These are phyloP conservation scores for Heterodera carotae DNA, from an alignment of 1,140 invertebrate genomes.

Conservation along the genomic window DNA sequence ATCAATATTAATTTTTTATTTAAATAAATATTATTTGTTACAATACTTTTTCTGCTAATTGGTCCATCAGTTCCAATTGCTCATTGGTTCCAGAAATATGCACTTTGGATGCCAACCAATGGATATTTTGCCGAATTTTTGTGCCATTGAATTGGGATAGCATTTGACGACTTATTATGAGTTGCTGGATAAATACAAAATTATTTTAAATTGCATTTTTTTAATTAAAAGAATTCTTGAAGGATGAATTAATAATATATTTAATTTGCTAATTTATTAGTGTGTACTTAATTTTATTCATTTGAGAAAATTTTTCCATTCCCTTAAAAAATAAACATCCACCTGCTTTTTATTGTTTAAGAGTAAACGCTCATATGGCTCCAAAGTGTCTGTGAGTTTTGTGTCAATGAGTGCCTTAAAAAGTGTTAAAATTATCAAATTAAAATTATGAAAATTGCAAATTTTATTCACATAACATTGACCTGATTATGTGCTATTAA, in stretches of 20 bases:
- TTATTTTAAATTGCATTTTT: conserved; percentile 3
- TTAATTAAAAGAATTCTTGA: not conserved
- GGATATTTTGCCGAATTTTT: conserved; percentile 46
- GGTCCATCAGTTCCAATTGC: conserved; percentile 52
- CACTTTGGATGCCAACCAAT: conserved; percentile 47
- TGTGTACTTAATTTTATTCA: no score
- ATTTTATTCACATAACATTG: no score
- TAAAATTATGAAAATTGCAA: not conserved
- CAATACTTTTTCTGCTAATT: conserved; percentile 43
- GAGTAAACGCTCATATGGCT: conserved; percentile 1
- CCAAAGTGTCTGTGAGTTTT: not conserved
- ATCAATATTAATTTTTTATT: conserved; percentile 37
- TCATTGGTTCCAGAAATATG: conserved; percentile 57
- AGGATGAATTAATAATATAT: no score
- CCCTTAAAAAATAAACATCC: no score
- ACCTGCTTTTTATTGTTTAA: conserved; percentile 11
- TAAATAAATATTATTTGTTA: not conserved
- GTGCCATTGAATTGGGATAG: conserved; percentile 42
- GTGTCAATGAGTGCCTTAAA: conserved; percentile 6
- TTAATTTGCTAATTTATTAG: no score
- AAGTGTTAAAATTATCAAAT: not conserved
- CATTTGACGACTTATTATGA: conserved; percentile 29
- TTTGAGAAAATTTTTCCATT: no score
- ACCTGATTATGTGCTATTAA: conserved; percentile 3
- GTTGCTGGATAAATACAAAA: conserved; percentile 38